Conservation (phyloP, 2,113 vertebrate genomes). For the Aphyosemion australe region DNA sequence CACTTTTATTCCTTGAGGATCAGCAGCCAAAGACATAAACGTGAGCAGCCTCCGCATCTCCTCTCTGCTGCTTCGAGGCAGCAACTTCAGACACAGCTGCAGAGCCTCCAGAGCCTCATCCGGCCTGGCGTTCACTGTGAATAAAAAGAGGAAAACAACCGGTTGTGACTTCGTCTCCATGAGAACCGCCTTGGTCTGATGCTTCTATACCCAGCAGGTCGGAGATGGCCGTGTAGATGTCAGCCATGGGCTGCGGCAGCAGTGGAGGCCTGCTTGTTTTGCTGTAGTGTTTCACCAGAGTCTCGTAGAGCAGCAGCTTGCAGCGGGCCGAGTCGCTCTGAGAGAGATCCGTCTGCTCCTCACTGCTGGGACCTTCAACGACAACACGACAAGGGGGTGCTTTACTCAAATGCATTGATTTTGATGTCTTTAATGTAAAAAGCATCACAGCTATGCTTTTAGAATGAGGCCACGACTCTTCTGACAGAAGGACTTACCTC, state of each 20-base stretch:
- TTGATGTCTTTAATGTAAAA: too few relatives aligned
- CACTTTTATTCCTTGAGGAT: conserved; percentile 82
- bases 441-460: too few relatives aligned
- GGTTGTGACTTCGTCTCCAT: not conserved
- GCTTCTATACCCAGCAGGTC: conserved; percentile 86
- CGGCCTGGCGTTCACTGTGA: conserved; percentile 86
- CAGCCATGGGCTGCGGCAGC: conserved; percentile 81
- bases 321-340: conserved; percentile 59
- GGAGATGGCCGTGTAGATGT: conserved; percentile 87
- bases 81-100: conserved; percentile 92
- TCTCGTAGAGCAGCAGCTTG: conserved; percentile 86
- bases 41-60: conserved; percentile 88
- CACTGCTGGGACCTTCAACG: not conserved
- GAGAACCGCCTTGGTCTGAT: not conserved
- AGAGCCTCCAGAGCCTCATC: conserved; percentile 87
- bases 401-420: too few relatives aligned
- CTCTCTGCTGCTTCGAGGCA: conserved; percentile 83
- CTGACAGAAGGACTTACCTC: not conserved
- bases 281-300: conserved; percentile 87
- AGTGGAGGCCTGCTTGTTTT: conserved; percentile 81
- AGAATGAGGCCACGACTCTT: too few relatives aligned
- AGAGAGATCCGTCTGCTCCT: conserved; percentile 16
- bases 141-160: not conserved
- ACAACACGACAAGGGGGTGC: too few relatives aligned
- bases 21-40: conserved; percentile 89